These are phyloP conservation scores for Tuberolachnus salignus DNA, from an alignment of 2,888 invertebrate genomes.

Conservation along the genomic window DNA sequence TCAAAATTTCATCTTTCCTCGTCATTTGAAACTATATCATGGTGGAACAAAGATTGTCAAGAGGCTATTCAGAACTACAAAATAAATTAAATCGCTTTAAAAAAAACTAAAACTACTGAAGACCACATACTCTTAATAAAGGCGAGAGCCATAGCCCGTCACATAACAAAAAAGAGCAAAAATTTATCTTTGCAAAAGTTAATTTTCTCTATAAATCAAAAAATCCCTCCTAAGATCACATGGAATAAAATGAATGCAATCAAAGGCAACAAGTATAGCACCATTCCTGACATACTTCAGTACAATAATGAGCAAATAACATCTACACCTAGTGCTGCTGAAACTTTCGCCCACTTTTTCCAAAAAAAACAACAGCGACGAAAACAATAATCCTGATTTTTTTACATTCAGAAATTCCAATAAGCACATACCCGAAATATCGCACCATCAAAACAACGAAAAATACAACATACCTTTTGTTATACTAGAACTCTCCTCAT, in stretches of 20 bases:
- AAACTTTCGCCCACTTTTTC: background rate
- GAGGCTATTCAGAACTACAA: background rate
- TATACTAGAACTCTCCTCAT: background rate
- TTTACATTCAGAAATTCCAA: background rate
- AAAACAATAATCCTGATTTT: slow-evolving; percentile 9
- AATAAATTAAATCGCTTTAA: background rate
- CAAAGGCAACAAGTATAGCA: background rate
- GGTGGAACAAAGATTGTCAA: slow-evolving; percentile 13
- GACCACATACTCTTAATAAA: background rate
- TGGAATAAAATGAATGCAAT: background rate
- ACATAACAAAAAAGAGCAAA: background rate
- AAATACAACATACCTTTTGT: background rate
- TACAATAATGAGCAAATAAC: background rate
- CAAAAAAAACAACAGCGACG: slow-evolving; percentile 6
- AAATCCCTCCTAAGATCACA: background rate
- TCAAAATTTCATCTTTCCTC: background rate
- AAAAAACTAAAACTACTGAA: background rate
- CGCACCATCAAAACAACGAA: background rate
- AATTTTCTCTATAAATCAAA: background rate
- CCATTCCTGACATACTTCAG: background rate
- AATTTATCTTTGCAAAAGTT: background rate
- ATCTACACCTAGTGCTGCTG: background rate
- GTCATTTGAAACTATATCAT: background rate
- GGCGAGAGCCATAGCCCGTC: background rate
- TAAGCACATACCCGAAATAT: background rate